Base-by-base conservation (phyloP, 2,113 vertebrate genomes). In the Haplochromis burtoni region DNA sequence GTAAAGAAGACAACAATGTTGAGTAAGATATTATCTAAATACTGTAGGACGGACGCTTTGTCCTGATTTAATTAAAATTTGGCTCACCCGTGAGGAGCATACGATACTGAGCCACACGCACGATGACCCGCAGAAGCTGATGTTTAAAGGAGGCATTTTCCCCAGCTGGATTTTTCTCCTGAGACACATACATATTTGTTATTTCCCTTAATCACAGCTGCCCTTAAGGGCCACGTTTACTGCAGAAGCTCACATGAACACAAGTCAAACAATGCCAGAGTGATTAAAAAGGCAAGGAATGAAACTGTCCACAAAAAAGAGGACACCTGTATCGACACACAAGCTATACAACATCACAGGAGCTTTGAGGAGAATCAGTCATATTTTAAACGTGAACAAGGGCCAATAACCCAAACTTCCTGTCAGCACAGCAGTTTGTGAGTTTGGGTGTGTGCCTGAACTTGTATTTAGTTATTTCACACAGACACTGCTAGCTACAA, bases 61-160 rank as follows among this genome's bases (percentile, higher is more conserved):
- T 21, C 3, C 12, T 19, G 3, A 26, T 63, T 68, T 29, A 49
- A 42, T 38, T 55, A 11, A 29, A 33, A 42, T 1, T 7, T 45
- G 40, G 87, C 97, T 96, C 91, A 99, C 98, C 98, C 91, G 98
- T 99, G 87, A 99, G 98, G 82, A 99, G 96, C 96, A 98, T 97
- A 68, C 93, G 97, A 90, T 99, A 99, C 93, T 98, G 98, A 94
- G 98, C 97, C 54, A 99, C 95, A 13, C 97, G 97, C 76, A 98
- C 97, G 1, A 98, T 97, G 71, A 99, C 97, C 93, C 96, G 97
- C 91, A 99, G 93, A 88, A 99, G 97, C 93, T 96, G 97, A 45
- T 99, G 97, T 91, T 97, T 97, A 84, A 98, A 89, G 68, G 89
- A 97, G 87, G 95, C 92, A 82, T 95, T 94, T 11, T 96, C 95